phyloP scores from a whole-genome alignment of 2,797 vertebrate species.

The Lepilemur septentrionalis region DNA sequence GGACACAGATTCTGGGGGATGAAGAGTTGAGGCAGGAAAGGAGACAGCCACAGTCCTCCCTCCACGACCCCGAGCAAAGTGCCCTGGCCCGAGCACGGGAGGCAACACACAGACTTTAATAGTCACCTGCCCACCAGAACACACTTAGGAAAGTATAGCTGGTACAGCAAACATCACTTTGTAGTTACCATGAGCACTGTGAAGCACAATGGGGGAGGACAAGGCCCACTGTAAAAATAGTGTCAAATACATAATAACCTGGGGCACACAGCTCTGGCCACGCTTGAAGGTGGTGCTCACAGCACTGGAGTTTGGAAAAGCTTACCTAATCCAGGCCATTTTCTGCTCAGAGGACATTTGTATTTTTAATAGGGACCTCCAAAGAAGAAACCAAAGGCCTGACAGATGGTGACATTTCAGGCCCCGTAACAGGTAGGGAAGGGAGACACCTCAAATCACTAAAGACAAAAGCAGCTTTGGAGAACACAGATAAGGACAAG shows the following conservation, averaged over 20 bases:
- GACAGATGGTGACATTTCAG: background rate
- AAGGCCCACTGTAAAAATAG: background rate
- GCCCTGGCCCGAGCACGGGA: accelerated
- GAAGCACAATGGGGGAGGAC: background rate
- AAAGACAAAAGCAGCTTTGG: background rate
- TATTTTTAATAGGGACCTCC: background rate
- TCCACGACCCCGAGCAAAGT: background rate
- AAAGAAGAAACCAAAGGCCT: background rate
- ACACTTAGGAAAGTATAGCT: background rate
- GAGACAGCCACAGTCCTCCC: background rate
- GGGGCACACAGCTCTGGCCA: background rate
- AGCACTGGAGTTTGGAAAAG: background rate
- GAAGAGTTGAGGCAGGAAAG: background rate
- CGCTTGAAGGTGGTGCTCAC: background rate
- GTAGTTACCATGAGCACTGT: too few relatives aligned
- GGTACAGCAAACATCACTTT: background rate
- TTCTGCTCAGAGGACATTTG: background rate
- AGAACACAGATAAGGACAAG: background rate
- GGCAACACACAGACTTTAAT: background rate
- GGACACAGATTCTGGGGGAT: background rate
- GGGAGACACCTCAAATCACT: background rate
- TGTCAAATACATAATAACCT: background rate
- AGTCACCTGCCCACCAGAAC: background rate
- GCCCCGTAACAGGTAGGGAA: background rate
- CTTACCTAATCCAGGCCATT: background rate